Conservation (phyloP, 2,797 vertebrate genomes). For the Allobates femoralis region DNA sequence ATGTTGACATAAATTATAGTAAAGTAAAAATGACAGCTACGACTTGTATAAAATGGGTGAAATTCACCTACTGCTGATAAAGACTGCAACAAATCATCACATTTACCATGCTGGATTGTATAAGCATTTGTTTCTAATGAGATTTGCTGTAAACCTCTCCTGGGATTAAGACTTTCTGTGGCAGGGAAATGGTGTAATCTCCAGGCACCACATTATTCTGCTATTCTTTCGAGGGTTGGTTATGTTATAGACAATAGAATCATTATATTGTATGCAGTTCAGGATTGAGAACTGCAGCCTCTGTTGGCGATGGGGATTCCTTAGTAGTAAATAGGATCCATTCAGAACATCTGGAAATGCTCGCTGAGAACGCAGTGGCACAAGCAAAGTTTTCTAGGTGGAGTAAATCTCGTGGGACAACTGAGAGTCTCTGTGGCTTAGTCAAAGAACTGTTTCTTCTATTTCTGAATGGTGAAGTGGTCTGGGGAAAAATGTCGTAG, state of each 20-base stretch:
- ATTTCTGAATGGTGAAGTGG: constrained; percentile 46
- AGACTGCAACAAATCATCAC: too few relatives aligned
- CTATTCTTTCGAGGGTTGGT: neutral
- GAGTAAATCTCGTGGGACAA: constrained; percentile 41
- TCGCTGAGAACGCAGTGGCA: constrained; percentile 48
- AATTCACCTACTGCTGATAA: too few relatives aligned
- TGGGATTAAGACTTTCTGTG: neutral
- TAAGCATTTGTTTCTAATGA: too few relatives aligned
- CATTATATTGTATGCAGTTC: constrained; percentile 36
- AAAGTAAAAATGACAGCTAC: too few relatives aligned
- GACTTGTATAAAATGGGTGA: too few relatives aligned
- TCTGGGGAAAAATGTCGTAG: constrained; percentile 35
- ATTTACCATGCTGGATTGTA: too few relatives aligned
- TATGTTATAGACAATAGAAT: constrained; percentile 38
- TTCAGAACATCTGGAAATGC: constrained; percentile 56
- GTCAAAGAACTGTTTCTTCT: constrained; percentile 29
- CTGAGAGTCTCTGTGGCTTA: constrained; percentile 31
- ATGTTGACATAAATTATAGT: too few relatives aligned
- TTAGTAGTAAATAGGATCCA: constrained; percentile 34
- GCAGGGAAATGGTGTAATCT: constrained; percentile 1
- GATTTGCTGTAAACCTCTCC: neutral
- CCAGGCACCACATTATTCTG: constrained; percentile 11
- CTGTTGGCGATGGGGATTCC: constrained; percentile 50
- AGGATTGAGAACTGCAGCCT: neutral
- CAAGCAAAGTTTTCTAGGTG: constrained; percentile 37